Conservation (phyloP, 2,113 vertebrate genomes). For the Zosterops hypoxanthus region DNA sequence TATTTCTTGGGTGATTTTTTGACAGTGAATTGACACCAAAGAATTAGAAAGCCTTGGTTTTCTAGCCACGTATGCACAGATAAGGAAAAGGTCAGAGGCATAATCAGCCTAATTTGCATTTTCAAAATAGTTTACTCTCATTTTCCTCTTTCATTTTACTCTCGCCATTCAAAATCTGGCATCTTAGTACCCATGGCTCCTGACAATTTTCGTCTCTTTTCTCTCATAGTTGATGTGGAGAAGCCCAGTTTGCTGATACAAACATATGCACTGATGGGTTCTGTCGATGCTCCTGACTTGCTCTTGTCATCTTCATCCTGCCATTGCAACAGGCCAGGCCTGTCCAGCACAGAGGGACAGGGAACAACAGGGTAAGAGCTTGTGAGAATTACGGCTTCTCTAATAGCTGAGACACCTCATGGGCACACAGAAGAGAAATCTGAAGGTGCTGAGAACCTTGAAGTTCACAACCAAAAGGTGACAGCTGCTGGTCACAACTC, state of each 20-base stretch:
- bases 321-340: neutral
- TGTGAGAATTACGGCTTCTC: neutral
- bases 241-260: neutral
- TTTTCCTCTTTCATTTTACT: neutral
- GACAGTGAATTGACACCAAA: neutral
- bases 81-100: neutral
- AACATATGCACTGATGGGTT: accelerated
- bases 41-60: neutral
- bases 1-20: neutral
- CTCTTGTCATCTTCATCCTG: neutral
- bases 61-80: neutral
- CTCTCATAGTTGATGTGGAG: neutral
- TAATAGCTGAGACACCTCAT: neutral
- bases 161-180: neutral
- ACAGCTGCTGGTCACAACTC: neutral
- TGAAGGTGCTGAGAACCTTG: neutral
- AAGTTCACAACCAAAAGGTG: neutral
- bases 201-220: neutral
- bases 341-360: neutral
- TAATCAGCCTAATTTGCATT: neutral
- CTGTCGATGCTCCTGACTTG: neutral
- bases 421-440: neutral
- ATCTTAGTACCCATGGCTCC: neutral
- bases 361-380: neutral
- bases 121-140: neutral